phyloP scores from a whole-genome alignment of 2,888 invertebrate species.

The Agonopterix arenella region DNA sequence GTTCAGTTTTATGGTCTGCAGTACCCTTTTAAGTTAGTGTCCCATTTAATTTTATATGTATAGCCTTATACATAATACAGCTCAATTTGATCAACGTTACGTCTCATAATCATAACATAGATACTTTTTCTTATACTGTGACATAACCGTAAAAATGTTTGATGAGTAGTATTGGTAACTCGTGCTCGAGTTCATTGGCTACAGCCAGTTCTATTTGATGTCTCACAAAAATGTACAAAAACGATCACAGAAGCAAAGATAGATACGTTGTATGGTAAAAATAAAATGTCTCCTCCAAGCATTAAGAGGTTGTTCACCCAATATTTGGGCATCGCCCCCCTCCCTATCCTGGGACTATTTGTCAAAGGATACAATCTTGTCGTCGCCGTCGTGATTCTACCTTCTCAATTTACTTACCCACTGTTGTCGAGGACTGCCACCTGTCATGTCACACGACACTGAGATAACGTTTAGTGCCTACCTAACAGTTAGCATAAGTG shows the following conservation, averaged over 20 bases:
- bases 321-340: slow-evolving; percentile 65
- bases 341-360: slow-evolving; percentile 47
- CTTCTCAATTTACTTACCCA: slow-evolving; percentile 35
- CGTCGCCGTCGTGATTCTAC: slow-evolving; percentile 33
- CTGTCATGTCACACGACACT: slow-evolving; percentile 19
- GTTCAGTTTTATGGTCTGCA: no score
- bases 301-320: slow-evolving; percentile 75
- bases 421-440: slow-evolving; percentile 34
- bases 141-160: no score
- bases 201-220: slow-evolving; percentile 8
- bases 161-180: no score
- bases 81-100: no score
- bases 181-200: no score
- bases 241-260: slow-evolving; percentile 32
- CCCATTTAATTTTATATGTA: no score
- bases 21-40: no score
- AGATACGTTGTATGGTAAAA: slow-evolving; percentile 60
- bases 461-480: no score
- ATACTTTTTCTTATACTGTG: no score
- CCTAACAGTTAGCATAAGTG: no score
- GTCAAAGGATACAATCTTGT: slow-evolving; percentile 57
- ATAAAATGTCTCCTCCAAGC: slow-evolving; percentile 71
- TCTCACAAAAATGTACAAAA: slow-evolving; percentile 13
- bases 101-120: no score
- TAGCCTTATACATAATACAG: no score